Evolutionary conservation across 1,140 invertebrate genomes (phyloP).

Genomic region (Heliconius hewitsoni): DNA sequence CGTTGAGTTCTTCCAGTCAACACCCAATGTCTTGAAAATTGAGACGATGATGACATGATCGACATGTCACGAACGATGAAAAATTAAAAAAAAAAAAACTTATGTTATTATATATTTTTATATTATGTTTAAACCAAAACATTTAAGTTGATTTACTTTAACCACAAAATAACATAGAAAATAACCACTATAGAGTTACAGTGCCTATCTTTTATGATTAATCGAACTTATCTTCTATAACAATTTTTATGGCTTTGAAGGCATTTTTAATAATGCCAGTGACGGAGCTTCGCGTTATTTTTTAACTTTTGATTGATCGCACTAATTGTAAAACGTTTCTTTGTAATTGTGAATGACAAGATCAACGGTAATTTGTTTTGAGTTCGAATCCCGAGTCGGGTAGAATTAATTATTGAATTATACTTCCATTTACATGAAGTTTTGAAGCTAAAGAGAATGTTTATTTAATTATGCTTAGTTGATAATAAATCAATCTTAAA

Average conservation of each 20-base stretch:
- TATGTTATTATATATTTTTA: too few relatives aligned
- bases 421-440: background rate
- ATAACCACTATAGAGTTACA: background rate
- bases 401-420: too few relatives aligned
- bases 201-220: background rate
- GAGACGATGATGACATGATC: too few relatives aligned
- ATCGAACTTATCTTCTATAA: background rate
- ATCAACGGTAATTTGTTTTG: background rate
- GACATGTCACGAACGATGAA: too few relatives aligned
- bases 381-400: background rate
- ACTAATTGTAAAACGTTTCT: background rate
- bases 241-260: background rate
- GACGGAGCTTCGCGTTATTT: background rate
- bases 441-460: too few relatives aligned
- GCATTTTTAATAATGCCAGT: conserved; percentile 24
- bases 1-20: too few relatives aligned
- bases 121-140: too few relatives aligned
- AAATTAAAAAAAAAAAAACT: too few relatives aligned
- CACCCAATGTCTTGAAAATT: too few relatives aligned
- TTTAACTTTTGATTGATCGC: background rate
- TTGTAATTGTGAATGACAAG: background rate
- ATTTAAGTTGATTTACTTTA: too few relatives aligned
- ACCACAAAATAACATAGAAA: background rate
- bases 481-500: too few relatives aligned
- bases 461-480: too few relatives aligned